phyloP scores from a whole-genome alignment of 2,888 invertebrate genomes.

The Scaptomyza flava region DNA sequence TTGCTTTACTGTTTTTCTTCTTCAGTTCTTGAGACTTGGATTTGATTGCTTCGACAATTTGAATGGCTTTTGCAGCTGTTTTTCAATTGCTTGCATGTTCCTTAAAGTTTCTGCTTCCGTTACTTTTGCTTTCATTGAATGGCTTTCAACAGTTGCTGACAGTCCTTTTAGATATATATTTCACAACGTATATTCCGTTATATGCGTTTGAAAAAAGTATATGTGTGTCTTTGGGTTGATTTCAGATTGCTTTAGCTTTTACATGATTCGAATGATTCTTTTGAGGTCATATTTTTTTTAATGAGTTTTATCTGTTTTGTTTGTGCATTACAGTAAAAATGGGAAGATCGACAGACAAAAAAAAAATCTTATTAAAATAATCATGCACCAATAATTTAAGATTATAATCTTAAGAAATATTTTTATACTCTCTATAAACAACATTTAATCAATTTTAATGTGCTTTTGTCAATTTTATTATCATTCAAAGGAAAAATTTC shows the following conservation, averaged over 20 bases:
- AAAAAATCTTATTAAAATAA: background rate
- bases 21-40: slow-evolving; percentile 46
- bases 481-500: too few relatives aligned
- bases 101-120: slow-evolving; percentile 29
- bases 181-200: slow-evolving; percentile 31
- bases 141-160: slow-evolving; percentile 47
- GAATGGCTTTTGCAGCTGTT: slow-evolving; percentile 28
- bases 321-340: background rate
- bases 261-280: background rate
- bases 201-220: background rate
- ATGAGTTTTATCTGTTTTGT: background rate
- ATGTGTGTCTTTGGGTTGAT: background rate
- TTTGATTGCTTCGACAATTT: slow-evolving; percentile 63
- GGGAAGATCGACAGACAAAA: background rate
- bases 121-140: slow-evolving; percentile 10
- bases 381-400: background rate
- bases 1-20: slow-evolving; percentile 27
- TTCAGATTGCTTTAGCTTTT: background rate
- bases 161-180: slow-evolving; percentile 58
- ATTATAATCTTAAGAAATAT: too few relatives aligned
- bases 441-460: too few relatives aligned
- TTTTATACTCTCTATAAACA: too few relatives aligned
- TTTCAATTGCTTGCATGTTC: slow-evolving; percentile 7
- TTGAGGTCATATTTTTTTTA: background rate
- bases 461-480: too few relatives aligned